Conservation (phyloP, 2,888 invertebrate species). For the Drosophila siamana region DNA sequence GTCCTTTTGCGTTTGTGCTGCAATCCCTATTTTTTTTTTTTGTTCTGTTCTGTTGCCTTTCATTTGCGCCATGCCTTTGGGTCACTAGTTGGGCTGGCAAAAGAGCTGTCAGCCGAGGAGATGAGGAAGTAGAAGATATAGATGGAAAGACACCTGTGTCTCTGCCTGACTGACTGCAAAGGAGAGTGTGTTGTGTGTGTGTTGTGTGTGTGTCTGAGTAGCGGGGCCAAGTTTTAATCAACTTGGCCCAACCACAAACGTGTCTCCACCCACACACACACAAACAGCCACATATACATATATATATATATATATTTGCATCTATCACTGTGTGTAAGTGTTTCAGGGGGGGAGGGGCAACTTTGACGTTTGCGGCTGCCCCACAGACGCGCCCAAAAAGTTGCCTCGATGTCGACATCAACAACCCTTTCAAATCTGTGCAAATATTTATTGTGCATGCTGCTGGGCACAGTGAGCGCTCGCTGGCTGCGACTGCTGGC, state of each 20-base stretch:
- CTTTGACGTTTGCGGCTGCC: constrained; percentile 42
- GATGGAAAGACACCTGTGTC: not conserved
- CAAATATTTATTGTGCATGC: constrained; percentile 62
- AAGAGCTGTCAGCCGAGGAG: constrained; percentile 31
- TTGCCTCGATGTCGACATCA: constrained; percentile 31
- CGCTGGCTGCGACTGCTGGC: constrained; percentile 3
- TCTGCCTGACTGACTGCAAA: constrained; percentile 16
- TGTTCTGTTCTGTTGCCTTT: not conserved
- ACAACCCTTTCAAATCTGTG: constrained; percentile 58
- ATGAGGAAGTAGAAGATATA: no score
- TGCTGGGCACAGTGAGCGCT: constrained; percentile 28
- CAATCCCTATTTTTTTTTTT: not conserved
- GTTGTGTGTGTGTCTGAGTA: not conserved
- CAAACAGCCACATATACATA: constrained; percentile 12
- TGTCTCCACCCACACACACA: constrained; percentile 24
- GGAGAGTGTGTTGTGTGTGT: not conserved
- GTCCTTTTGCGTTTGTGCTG: not conserved
- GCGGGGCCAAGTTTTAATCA: constrained; percentile 49
- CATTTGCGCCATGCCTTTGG: constrained; percentile 30
- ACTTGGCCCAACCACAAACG: constrained; percentile 51
- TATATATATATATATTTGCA: constrained; percentile 12
- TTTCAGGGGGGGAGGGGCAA: not conserved
- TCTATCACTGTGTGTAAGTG: not conserved
- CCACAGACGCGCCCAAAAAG: constrained; percentile 43
- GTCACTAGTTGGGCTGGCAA: constrained; percentile 31